Percentiles rank a stretch among this genome's conserved stretches.
Conservation (phyloP, 2,113 vertebrate species). For the Castor canadensis region DNA sequence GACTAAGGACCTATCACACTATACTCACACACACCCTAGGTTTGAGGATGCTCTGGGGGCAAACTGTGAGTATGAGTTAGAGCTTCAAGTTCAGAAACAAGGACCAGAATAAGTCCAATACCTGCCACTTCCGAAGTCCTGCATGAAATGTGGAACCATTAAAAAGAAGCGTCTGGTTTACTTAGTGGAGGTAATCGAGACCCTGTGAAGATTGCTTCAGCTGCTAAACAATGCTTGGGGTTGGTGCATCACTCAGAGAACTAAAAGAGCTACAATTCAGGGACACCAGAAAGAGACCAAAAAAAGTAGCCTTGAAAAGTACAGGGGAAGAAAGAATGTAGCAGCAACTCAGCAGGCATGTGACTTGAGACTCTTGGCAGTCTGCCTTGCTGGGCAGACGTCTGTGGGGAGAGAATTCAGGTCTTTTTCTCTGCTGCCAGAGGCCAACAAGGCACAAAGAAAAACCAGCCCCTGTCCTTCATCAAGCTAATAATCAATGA, state of each 20-base stretch:
- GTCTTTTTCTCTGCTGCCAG: conserved; percentile 46
- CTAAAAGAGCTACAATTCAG: conserved; percentile 57
- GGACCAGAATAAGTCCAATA: neutral
- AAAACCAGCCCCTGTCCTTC: conserved; percentile 30
- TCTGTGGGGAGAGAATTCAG: conserved; percentile 47
- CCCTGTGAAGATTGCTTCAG: conserved; percentile 1
- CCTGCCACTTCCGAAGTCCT: neutral
- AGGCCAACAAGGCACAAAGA: conserved; percentile 39
- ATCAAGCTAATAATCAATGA: conserved; percentile 63
- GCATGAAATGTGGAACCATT: neutral
- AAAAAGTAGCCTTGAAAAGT: conserved; percentile 63
- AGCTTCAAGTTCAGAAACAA: neutral
- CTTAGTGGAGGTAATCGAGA: neutral
- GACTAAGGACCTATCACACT: neutral
- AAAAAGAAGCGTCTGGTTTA: neutral
- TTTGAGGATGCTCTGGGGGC: neutral
- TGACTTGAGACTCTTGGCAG: conserved; percentile 69
- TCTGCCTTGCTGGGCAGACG: neutral
- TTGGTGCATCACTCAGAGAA: conserved; percentile 57
- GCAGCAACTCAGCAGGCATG: conserved; percentile 50
- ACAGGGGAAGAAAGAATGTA: conserved; percentile 55
- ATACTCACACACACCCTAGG: neutral
- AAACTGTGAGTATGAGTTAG: neutral
- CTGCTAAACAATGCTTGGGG: conserved; percentile 47
- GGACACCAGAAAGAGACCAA: conserved; percentile 56